Evolutionary conservation across 2,797 vertebrate genomes (phyloP).

Genomic region (Hydrophis major): DNA sequence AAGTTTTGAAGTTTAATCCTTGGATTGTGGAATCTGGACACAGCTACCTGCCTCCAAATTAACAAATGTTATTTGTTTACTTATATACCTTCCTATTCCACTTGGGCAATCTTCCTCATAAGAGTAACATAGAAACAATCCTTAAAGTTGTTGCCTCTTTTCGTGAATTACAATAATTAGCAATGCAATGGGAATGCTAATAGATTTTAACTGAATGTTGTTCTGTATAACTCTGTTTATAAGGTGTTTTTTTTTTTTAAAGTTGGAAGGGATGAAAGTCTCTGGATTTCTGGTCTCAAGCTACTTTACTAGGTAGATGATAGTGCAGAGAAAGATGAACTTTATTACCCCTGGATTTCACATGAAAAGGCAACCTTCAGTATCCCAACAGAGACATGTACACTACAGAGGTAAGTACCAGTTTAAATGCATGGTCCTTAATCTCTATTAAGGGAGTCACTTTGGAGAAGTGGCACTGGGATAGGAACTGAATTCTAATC

Average conservation of each 20-base stretch:
- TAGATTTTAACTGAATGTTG: not conserved
- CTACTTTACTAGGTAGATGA: not conserved
- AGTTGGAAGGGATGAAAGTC: not conserved
- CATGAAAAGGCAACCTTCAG: not conserved
- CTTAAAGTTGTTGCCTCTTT: not conserved
- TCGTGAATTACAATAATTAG: not conserved
- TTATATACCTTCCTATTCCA: not conserved
- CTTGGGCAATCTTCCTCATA: not conserved
- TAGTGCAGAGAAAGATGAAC: not conserved
- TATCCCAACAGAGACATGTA: not conserved
- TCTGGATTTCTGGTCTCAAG: not conserved
- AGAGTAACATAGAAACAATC: not conserved
- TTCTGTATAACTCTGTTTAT: not conserved
- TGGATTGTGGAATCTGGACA: not conserved
- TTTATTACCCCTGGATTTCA: not conserved
- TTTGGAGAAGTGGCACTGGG: not conserved
- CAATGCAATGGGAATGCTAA: not conserved
- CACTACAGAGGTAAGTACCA: not conserved
- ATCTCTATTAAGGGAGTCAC: not conserved
- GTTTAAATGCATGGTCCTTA: not conserved
- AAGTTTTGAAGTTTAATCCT: not conserved
- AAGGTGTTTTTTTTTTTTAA: not conserved
- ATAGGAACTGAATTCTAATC: not conserved
- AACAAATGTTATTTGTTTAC: not conserved
- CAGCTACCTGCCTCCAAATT: not conserved